Evolutionary conservation across 92 coral and sea anemone species (phyloP).

Genomic region (Epizoanthus fatuus): DNA sequence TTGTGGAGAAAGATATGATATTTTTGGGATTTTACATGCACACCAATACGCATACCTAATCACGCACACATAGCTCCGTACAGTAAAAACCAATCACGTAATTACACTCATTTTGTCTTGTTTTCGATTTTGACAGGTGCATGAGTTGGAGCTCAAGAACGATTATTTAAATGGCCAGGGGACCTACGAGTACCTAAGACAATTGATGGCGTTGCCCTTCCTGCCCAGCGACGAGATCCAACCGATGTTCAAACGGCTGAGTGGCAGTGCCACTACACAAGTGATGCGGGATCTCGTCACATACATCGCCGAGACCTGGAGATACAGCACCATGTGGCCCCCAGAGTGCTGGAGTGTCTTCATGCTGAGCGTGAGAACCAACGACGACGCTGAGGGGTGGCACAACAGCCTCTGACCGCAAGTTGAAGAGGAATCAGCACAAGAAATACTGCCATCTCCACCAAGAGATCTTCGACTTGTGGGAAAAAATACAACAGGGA

Average conservation of each 20-base stretch:
- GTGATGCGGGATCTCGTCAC: neutral
- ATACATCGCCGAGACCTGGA: conserved; percentile 1
- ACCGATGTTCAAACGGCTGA: neutral
- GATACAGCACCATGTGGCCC: neutral
- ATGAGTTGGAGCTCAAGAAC: too few relatives aligned
- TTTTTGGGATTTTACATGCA: neutral
- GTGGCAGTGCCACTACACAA: neutral
- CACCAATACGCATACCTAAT: too few relatives aligned
- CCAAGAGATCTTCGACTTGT: neutral
- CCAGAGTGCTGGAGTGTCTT: neutral
- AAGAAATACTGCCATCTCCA: neutral
- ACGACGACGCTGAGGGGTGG: too few relatives aligned
- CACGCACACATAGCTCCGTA: too few relatives aligned
- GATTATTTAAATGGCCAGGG: too few relatives aligned
- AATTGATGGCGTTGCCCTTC: conserved; percentile 8
- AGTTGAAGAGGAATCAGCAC: too few relatives aligned
- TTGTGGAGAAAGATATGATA: neutral
- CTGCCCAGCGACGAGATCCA: neutral
- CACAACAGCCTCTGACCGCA: too few relatives aligned
- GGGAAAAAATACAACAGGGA: neutral
- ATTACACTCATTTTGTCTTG: too few relatives aligned
- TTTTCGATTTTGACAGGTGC: too few relatives aligned
- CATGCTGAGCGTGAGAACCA: too few relatives aligned
- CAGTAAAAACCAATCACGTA: too few relatives aligned
- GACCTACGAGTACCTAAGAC: too few relatives aligned